These are phyloP conservation scores for Oplegnathus fasciatus DNA, from an alignment of 2,113 vertebrate species.

Conservation along the genomic window DNA sequence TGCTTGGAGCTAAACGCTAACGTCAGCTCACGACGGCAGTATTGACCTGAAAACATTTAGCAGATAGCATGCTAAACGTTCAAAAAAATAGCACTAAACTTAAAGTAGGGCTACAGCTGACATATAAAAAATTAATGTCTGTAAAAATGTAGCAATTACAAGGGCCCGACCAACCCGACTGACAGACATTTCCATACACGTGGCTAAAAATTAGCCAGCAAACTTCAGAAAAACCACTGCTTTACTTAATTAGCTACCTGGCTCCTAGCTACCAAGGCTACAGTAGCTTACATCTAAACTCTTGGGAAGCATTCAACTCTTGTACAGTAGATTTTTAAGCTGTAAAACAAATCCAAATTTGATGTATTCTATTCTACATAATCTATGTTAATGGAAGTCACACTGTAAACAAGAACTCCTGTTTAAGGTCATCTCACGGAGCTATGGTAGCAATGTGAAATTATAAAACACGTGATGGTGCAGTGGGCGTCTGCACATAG, in stretches of 20 bases:
- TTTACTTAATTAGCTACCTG: neutral
- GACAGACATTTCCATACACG: neutral
- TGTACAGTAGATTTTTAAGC: neutral
- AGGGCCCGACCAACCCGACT: too few relatives aligned
- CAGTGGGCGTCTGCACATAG: neutral
- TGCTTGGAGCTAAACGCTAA: neutral
- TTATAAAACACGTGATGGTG: slow-evolving; percentile 22
- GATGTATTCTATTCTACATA: slow-evolving; percentile 9
- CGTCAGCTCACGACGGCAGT: neutral
- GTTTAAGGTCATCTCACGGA: slow-evolving; percentile 29
- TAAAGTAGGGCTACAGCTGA: neutral
- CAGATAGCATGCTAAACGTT: too few relatives aligned
- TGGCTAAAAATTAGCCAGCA: neutral
- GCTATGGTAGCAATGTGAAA: slow-evolving; percentile 11
- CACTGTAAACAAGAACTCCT: slow-evolving; percentile 24
- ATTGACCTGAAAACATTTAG: too few relatives aligned
- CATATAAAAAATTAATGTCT: neutral
- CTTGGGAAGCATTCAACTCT: neutral
- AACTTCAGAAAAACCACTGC: neutral
- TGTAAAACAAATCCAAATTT: slow-evolving; percentile 1
- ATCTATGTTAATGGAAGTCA: slow-evolving; percentile 42
- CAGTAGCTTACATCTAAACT: neutral
- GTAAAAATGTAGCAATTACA: too few relatives aligned
- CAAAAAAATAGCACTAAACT: neutral
- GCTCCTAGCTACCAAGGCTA: neutral